These are phyloP conservation scores for Liasis olivaceus DNA, from an alignment of 2,797 vertebrate species.

Conservation along the genomic window DNA sequence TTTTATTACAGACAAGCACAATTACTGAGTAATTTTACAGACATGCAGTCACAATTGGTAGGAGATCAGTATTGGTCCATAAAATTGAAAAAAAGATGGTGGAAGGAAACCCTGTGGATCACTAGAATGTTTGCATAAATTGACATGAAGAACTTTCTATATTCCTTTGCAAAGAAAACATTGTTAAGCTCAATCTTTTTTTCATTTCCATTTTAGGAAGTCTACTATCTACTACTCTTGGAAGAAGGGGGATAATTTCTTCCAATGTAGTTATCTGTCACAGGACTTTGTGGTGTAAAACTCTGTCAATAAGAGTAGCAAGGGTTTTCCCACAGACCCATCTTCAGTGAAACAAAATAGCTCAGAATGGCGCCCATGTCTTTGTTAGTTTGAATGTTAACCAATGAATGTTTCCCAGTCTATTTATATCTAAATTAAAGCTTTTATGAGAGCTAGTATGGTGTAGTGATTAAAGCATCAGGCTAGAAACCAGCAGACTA, in stretches of 20 bases:
- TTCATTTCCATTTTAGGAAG: neutral
- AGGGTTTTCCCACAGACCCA: constrained; percentile 4
- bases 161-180: neutral
- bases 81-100: neutral
- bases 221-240: neutral
- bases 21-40: neutral
- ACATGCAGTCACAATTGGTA: neutral
- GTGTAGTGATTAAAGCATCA: neutral
- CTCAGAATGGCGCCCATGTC: neutral
- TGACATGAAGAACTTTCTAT: neutral
- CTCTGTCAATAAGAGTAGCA: neutral
- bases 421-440: constrained; percentile 26
- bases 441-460: neutral
- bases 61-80: neutral
- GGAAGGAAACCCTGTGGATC: neutral
- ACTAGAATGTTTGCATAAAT: neutral
- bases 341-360: neutral
- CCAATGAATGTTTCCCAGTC: neutral
- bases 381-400: constrained; percentile 10
- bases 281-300: neutral
- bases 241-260: neutral
- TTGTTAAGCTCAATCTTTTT: neutral
- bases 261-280: neutral
- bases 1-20: neutral
- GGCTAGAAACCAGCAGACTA: neutral